Conservation (phyloP, 2,888 invertebrate species). For the Amitus sp. region DNA sequence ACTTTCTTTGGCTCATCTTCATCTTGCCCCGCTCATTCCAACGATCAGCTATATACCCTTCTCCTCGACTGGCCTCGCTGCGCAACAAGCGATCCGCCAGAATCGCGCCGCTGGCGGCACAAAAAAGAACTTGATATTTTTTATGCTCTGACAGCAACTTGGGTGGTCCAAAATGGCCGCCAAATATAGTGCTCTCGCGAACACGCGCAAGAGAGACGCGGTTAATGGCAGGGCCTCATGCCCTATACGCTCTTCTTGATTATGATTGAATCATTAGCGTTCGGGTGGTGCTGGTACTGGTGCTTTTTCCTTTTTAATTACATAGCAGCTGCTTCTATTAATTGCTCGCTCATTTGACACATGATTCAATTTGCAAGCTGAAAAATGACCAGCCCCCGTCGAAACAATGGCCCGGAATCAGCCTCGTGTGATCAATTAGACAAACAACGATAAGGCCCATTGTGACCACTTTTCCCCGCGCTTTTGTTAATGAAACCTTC, state of each 20-base stretch:
- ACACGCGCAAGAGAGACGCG: constrained; percentile 36
- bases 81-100: constrained; percentile 51
- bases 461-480: no score
- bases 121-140: constrained; percentile 66
- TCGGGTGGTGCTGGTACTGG: no score
- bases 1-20: constrained; percentile 11
- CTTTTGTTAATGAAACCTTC: no score
- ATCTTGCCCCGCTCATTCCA: constrained; percentile 32
- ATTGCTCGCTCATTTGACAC: no score
- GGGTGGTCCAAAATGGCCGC: constrained; percentile 67
- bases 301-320: neutral
- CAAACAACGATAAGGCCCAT: no score
- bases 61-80: constrained; percentile 49
- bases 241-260: constrained; percentile 26
- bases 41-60: constrained; percentile 34
- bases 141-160: constrained; percentile 65
- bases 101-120: constrained; percentile 60
- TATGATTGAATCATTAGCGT: constrained; percentile 41
- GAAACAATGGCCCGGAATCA: no score
- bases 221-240: constrained; percentile 17
- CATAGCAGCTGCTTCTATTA: no score
- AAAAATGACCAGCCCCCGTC: no score
- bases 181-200: constrained; percentile 62
- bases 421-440: no score
- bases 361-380: no score